Base-by-base conservation (phyloP, 2,797 vertebrate species). In the Anguilla marmorata region DNA sequence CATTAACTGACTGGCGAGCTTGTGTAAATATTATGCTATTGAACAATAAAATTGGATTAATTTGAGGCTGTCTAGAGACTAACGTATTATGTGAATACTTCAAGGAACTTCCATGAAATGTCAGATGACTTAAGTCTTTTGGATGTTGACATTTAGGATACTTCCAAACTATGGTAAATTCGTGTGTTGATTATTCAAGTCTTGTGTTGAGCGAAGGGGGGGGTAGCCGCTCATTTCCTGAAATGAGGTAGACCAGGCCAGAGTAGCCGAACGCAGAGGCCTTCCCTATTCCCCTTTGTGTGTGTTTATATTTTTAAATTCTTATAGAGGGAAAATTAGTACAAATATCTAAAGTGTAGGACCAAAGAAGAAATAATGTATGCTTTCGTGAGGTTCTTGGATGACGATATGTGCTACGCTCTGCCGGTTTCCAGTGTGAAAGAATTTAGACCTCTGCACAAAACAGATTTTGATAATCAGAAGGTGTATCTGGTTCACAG, bases 401-500 rank as follows among this genome's bases (percentile, higher is more conserved):
- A 98, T 95, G 98, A 99, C 96, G 98, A 98, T 95, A 97, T 97
- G 95, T 99, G 98, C 96, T 97, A 97, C 96, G 97, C 97, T 92
- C 96, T 99, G 92, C 97, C 98, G 87, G 96, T 97, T 93, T 97
- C 97, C 90, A 96, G 96, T 95, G 97, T 99, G 91, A 97, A 96
- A 94, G 97, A 97, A 95, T 98, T 99, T 96, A 97, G 97, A 95
- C 97, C 98, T 95, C 96, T 96, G 94, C 97, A 98, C 94, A 96
- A 95, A 93, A 96, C 97, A 94, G 98, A 99, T 96, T 98, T 99
- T 96, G 97, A 99, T 96, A 96, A 98, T 96, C 97, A 97, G 97
- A 98, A 98, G 97, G 98, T 99, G 93, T 99, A 98, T 97, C 94
- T 97, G 87, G 98, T 98, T 93, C 96, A 97, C 96, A 97, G 98